Conservation (phyloP, 2,888 invertebrate genomes). For the Ophion ellenae region DNA sequence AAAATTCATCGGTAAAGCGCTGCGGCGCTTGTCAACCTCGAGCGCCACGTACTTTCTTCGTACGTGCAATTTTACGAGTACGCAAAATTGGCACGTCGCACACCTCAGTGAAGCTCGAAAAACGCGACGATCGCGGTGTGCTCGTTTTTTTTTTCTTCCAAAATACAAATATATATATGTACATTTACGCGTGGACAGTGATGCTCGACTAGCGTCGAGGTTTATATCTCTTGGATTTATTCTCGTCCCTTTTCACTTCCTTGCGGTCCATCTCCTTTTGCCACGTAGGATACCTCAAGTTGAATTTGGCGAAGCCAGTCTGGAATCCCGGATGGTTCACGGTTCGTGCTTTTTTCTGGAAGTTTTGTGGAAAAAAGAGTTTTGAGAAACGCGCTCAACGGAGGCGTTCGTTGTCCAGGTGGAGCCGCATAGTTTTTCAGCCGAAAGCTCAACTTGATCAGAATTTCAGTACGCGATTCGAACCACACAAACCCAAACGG, state of each 20-base stretch:
- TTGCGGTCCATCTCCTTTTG: neutral
- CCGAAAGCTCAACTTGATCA: no score
- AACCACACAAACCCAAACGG: no score
- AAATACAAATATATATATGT: slow-evolving; percentile 15
- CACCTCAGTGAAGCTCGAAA: slow-evolving; percentile 1
- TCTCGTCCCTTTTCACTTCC: neutral
- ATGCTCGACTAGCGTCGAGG: neutral
- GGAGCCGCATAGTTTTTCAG: no score
- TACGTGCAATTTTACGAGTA: neutral
- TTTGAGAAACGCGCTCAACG: neutral
- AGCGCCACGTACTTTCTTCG: neutral
- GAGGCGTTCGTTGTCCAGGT: no score
- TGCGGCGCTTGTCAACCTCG: neutral
- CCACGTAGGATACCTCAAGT: slow-evolving; percentile 68
- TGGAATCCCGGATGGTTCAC: slow-evolving; percentile 65
- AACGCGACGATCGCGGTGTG: neutral
- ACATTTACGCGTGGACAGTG: slow-evolving; percentile 44
- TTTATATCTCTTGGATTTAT: neutral
- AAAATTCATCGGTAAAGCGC: neutral
- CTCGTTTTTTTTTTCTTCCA: neutral
- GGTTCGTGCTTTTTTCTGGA: slow-evolving; percentile 59
- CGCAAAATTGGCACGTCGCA: no score
- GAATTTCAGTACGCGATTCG: no score
- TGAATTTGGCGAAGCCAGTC: slow-evolving; percentile 70
- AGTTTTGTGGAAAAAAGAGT: neutral